Conservation (phyloP, 2,797 vertebrate genomes). For the Helarctos malayanus region DNA sequence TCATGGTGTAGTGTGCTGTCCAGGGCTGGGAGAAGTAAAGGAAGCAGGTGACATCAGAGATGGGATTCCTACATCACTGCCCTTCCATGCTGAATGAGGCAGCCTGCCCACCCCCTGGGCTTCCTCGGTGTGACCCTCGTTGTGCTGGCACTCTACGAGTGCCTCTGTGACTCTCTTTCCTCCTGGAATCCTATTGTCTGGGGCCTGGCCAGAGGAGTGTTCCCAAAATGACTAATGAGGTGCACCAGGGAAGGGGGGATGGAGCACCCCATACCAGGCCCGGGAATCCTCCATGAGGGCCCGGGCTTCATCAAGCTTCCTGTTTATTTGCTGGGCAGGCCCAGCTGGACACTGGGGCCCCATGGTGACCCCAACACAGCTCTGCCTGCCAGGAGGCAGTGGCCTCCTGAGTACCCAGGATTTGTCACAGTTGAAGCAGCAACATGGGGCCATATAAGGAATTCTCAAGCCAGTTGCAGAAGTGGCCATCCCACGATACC, state of each 20-base stretch:
- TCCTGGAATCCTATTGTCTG: neutral
- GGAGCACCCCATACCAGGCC: neutral
- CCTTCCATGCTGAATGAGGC: neutral
- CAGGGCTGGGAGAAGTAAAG: neutral
- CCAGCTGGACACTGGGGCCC: neutral
- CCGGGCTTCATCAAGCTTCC: neutral
- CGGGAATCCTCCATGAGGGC: accelerated
- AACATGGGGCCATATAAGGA: neutral
- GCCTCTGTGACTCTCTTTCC: neutral
- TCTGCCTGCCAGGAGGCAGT: neutral
- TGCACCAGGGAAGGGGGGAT: neutral
- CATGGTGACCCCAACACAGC: neutral
- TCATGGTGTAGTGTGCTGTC: neutral
- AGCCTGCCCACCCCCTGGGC: neutral
- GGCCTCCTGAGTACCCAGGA: neutral
- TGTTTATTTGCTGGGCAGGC: neutral
- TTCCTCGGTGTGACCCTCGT: neutral
- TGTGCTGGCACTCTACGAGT: neutral
- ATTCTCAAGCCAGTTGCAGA: neutral
- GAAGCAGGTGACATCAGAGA: neutral
- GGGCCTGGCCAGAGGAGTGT: neutral
- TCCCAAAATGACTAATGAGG: neutral
- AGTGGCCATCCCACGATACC: neutral
- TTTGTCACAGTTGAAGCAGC: neutral
- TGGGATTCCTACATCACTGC: neutral